Conservation (phyloP, 2,113 vertebrate species). For the pig (Sus scrofa) region DNA sequence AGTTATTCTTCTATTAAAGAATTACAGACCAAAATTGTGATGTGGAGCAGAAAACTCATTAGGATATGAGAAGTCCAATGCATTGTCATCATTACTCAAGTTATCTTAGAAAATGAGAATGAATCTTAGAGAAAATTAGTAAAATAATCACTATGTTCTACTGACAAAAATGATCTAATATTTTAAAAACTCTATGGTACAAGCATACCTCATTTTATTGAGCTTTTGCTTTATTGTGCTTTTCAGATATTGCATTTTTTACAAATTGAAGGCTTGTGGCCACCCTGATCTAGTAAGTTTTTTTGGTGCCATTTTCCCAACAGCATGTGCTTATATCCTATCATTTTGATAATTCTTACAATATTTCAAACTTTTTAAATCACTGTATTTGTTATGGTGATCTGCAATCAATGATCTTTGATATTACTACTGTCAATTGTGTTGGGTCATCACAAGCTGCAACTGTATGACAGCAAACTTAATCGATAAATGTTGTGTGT, state of each 20-base stretch:
- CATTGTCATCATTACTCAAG: conserved; percentile 39
- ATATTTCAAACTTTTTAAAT: not conserved
- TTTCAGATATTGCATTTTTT: not conserved
- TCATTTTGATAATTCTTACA: not conserved
- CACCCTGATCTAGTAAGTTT: not conserved
- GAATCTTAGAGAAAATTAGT: conserved; percentile 49
- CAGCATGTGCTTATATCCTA: not conserved
- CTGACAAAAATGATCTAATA: conserved; percentile 44
- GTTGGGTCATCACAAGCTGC: not conserved
- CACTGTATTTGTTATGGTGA: not conserved
- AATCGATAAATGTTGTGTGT: not conserved
- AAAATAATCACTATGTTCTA: conserved; percentile 35
- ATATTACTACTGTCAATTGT: not conserved
- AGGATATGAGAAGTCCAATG: not conserved
- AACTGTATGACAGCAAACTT: not conserved
- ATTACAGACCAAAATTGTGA: conserved; percentile 44
- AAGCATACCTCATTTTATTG: not conserved
- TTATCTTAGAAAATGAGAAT: conserved; percentile 69
- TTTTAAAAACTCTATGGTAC: conserved; percentile 17
- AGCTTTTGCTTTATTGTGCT: not conserved
- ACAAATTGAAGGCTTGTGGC: not conserved
- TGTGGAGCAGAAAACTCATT: conserved; percentile 58
- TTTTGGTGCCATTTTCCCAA: not conserved
- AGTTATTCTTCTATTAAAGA: conserved; percentile 39
- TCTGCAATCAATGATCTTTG: not conserved